These are phyloP conservation scores for Bergia puertoricense DNA, from an alignment of 92 coral and sea anemone species.

Conservation along the genomic window DNA sequence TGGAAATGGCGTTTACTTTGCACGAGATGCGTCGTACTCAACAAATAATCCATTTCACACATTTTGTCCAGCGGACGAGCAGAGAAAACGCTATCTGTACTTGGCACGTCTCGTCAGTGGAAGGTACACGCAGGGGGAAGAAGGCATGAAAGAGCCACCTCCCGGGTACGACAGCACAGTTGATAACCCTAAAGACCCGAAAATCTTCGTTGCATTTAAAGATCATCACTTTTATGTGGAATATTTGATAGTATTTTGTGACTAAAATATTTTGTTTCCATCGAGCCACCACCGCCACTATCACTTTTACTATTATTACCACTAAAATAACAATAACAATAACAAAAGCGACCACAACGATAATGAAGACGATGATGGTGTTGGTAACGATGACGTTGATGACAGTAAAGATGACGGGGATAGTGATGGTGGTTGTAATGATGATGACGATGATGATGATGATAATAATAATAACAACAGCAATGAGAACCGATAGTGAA, in stretches of 20 bases:
- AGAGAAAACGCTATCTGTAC: constrained; percentile 35
- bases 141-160: constrained; percentile 42
- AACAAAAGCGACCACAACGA: too few species aligned
- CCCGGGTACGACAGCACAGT: constrained; percentile 25
- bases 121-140: constrained; percentile 11
- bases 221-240: constrained; percentile 36
- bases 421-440: too few species aligned
- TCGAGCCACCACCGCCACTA: too few species aligned
- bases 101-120: constrained; percentile 42
- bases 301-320: too few species aligned
- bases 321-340: too few species aligned
- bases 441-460: too few species aligned
- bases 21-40: constrained; percentile 41
- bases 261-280: too few species aligned
- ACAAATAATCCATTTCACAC: background rate
- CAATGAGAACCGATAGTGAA: too few species aligned
- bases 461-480: too few species aligned
- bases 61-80: constrained; percentile 17
- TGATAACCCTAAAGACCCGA: constrained; percentile 28
- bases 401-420: too few species aligned
- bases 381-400: too few species aligned
- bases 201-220: constrained; percentile 32
- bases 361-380: too few species aligned
- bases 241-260: constrained; percentile 27
- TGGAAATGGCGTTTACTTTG: constrained; percentile 51